These are phyloP conservation scores for Thymelicus lineola DNA, from an alignment of 2,888 invertebrate species.

Conservation along the genomic window DNA sequence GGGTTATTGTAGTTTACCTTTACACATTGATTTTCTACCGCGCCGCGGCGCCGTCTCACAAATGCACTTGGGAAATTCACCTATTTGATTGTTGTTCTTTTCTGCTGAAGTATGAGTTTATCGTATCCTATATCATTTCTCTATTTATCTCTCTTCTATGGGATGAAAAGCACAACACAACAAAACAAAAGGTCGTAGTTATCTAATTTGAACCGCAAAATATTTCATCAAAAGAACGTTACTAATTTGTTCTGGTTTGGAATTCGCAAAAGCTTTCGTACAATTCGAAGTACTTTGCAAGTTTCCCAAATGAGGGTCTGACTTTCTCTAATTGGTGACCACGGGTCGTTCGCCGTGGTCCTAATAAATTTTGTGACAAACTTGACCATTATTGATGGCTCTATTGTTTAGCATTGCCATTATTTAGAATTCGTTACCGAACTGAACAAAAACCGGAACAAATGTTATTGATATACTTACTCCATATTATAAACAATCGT, in stretches of 20 bases:
- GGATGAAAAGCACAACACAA: no score
- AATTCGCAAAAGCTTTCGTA: conserved; percentile 17
- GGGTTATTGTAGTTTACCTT: no score
- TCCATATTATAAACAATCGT: no score
- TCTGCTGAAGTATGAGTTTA: no score
- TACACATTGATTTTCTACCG: no score
- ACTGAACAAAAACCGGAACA: neutral
- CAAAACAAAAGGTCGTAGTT: no score
- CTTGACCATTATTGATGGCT: neutral
- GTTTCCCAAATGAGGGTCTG: neutral
- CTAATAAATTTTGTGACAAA: neutral
- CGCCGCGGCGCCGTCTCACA: no score
- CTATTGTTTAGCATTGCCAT: neutral
- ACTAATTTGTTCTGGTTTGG: conserved; percentile 22
- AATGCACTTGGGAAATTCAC: no score
- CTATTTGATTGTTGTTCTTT: no score
- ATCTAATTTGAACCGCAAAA: conserved; percentile 14
- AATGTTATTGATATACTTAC: no score
- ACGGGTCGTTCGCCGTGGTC: neutral
- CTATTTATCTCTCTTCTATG: no score
- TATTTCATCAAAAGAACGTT: conserved; percentile 11
- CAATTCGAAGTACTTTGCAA: conserved; percentile 18
- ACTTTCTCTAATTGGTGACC: conserved; percentile 20
- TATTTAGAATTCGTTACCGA: neutral
- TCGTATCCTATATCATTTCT: no score